Base-by-base conservation (phyloP, 2,113 vertebrate genomes). In the Percopsis transmontana region DNA sequence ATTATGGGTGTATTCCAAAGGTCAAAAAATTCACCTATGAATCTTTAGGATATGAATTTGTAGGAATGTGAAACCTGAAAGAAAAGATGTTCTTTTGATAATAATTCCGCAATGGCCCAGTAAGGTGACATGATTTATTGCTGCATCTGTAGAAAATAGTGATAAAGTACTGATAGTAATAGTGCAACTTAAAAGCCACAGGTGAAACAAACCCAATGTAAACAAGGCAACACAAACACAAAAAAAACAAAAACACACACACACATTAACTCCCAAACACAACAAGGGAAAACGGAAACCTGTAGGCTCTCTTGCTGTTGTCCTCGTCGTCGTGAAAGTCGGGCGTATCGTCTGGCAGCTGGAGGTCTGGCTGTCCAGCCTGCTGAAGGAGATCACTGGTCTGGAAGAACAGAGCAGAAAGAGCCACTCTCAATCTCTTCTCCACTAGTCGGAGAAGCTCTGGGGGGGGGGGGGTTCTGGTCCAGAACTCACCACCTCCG, bases 261-360 rank as follows among this genome's bases (percentile, higher is more conserved):
- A 44, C 18, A 3, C 56, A 58, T 10, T n/a, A n/a, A n/a, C 44
- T 56, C 23, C 5, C 39, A 15, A 15, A 66, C 54, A 47, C 23
- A 24, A 18, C 51, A 14, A 62, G 7, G 14, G 23, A 62, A 18
- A 11, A 48, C n/a, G 24, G 41, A 15, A 44, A 97, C 97, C 96
- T 96, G 89, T 99, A 95, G 0, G 94, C 91, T 83, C 97, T 94
- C 54, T 94, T 94, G 86, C 90, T 93, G 90, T 92, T 94, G 67
- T 98, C 96, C 68, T 97, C 96, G 21, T 95, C 94, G 42, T 97
- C 95, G 67, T 96, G 93, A 87, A 94, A 97, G 12, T 92, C 93
- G 39, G 94, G 83, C 1, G 88, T 81, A 5, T 94, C 93, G 0
- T 85, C 18, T 1, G 89, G 92, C 62, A 98, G 90, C 56, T 95